phyloP scores from a whole-genome alignment of 2,113 vertebrate species.

The Leucopternis melanops region DNA sequence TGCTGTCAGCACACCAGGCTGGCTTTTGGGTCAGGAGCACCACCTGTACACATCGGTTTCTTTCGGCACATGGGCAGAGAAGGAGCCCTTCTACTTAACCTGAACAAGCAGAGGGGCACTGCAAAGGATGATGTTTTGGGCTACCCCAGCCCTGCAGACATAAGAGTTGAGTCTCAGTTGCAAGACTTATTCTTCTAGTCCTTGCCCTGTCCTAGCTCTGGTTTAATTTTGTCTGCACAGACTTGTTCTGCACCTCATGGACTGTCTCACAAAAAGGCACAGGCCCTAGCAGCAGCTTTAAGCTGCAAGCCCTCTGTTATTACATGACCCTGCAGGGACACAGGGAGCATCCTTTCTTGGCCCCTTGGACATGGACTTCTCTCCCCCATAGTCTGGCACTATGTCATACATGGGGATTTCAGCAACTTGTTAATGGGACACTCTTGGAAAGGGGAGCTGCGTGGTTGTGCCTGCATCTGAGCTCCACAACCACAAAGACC shows the following conservation, averaged over 20 bases:
- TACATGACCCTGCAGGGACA: background rate
- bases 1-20: background rate
- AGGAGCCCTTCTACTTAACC: background rate
- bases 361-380: background rate
- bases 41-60: background rate
- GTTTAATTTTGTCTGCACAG: background rate
- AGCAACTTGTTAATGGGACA: background rate
- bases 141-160: background rate
- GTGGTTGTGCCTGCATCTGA: background rate
- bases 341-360: background rate
- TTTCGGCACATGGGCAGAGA: fast-evolving
- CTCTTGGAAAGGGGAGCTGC: fast-evolving
- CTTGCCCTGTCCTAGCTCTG: background rate
- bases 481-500: background rate
- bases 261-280: background rate
- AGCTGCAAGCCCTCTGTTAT: background rate
- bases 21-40: background rate
- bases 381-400: background rate
- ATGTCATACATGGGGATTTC: background rate
- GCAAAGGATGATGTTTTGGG: background rate
- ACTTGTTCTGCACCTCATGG: background rate
- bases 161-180: background rate
- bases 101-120: fast-evolving
- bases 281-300: background rate
- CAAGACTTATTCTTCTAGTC: background rate